Conservation (phyloP, 2,797 vertebrate genomes). For the Phataginus tetradactyla region DNA sequence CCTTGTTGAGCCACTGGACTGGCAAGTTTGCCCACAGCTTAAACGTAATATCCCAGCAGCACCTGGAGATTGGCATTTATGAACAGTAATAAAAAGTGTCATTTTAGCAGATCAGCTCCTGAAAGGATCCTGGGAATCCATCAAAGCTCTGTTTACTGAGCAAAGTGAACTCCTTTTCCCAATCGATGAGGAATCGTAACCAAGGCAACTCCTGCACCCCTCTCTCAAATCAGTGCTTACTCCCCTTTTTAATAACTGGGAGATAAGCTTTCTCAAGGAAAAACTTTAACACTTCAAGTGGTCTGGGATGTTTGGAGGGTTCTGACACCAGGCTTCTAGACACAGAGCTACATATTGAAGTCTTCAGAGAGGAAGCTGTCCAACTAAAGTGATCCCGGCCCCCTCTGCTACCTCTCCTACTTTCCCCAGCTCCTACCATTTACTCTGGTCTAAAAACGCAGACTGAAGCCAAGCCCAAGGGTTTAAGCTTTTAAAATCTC, state of each 20-base stretch:
- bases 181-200: conserved; percentile 89
- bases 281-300: conserved; percentile 75
- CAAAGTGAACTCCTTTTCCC: conserved; percentile 90
- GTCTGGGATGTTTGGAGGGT: neutral
- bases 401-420: neutral
- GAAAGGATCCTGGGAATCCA: conserved; percentile 89
- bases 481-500: fast-evolving
- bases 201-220: conserved; percentile 77
- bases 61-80: conserved; percentile 97
- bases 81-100: conserved; percentile 99
- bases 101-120: conserved; percentile 96
- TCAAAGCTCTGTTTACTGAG: conserved; percentile 93
- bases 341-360: neutral
- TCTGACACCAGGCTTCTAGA: neutral
- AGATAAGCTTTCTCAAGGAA: conserved; percentile 74
- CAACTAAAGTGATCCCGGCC: fast-evolving
- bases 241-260: conserved; percentile 78
- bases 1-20: conserved; percentile 85
- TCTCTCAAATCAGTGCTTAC: conserved; percentile 83
- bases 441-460: neutral
- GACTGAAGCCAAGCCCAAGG: neutral
- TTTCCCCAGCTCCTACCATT: neutral
- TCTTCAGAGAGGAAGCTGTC: neutral
- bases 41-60: conserved; percentile 95
- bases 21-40: conserved; percentile 98